phyloP scores from a whole-genome alignment of 2,113 vertebrate species.

The Bolborhynchus lineola region DNA sequence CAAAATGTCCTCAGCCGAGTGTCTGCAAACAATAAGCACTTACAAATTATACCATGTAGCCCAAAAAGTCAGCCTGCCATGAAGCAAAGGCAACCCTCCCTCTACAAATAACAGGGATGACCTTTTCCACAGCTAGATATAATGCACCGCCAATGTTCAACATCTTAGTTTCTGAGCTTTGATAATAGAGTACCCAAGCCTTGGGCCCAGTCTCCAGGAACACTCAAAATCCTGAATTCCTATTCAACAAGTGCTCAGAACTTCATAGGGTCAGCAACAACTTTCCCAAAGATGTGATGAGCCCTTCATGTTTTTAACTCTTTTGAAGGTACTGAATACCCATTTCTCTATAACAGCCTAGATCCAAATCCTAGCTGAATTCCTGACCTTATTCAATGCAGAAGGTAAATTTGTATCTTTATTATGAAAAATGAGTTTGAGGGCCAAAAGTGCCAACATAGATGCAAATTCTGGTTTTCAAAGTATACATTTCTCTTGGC shows the following conservation, averaged over 20 bases:
- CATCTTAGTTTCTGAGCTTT: not conserved
- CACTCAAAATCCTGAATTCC: not conserved
- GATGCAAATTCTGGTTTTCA: not conserved
- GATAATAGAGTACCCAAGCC: not conserved
- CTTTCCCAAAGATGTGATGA: not conserved
- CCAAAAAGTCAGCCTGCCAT: conserved; percentile 24
- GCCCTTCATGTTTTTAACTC: not conserved
- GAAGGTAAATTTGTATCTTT: not conserved
- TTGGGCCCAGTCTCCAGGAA: not conserved
- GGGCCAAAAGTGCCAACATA: not conserved
- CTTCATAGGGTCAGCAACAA: not conserved
- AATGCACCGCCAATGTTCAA: not conserved
- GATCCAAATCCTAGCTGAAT: not conserved
- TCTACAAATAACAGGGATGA: conserved; percentile 24
- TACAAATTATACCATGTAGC: conserved; percentile 1
- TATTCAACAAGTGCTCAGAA: not conserved
- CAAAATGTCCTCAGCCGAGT: not conserved
- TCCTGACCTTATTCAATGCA: not conserved
- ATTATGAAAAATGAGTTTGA: not conserved
- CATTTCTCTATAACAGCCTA: not conserved
- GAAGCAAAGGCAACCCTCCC: not conserved
- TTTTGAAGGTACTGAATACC: not conserved
- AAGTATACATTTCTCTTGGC: not conserved
- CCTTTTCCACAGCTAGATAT: conserved; percentile 34
- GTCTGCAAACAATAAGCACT: conserved; percentile 22